Evolutionary conservation across 2,888 invertebrate species (phyloP), one percentile per base, ranked within the genome.

Genomic region (Habrosyne pyritoides): DNA sequence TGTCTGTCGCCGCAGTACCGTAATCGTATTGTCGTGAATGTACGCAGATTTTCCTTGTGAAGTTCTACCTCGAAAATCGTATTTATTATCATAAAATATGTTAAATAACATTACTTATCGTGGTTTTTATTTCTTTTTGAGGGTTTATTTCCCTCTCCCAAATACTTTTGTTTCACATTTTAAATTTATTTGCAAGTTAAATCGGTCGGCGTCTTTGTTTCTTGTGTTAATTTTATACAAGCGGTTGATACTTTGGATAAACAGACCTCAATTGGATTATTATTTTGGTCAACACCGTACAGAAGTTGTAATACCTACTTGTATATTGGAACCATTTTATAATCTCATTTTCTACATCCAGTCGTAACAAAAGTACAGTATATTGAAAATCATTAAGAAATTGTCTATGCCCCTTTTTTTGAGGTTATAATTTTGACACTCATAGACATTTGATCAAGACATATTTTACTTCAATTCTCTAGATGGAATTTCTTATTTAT

Each of bases 11-110:
- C 42, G 42, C 42, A 18, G 18, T 2, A n/a, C 18, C 42, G 42
- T 42, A 42, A 42, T 42, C 42, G 42, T 18, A 42, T 42, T 42
- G 42, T 18, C 42, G 14, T 42, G 8, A 42, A 42, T 42, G 42
- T 42, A 42, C 42, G 42, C 42, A 42, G 42, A 42, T 42, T 42
- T 42, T 8, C 42, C 18, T 18, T 42, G 42, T 42, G 42, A 42
- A n/a, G 42, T 42, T 18, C 42, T 42, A 18, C 18, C 42, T 8
- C 18, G 8, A 42, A 42, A 42, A 42, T 18, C 42, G 42, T 42
- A 42, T 42, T 42, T 42, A 42, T 42, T 42, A 42, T 18, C 42
- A 42, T 42, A 42, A 42, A 42, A 42, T 42, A 42, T 42, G 42
- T 42, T 18, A 42, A 42, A 18, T 42, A 42, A 42, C 42, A 18